These are phyloP conservation scores for Rhinichthys osculus DNA, from an alignment of 2,797 vertebrate species.

Conservation along the genomic window DNA sequence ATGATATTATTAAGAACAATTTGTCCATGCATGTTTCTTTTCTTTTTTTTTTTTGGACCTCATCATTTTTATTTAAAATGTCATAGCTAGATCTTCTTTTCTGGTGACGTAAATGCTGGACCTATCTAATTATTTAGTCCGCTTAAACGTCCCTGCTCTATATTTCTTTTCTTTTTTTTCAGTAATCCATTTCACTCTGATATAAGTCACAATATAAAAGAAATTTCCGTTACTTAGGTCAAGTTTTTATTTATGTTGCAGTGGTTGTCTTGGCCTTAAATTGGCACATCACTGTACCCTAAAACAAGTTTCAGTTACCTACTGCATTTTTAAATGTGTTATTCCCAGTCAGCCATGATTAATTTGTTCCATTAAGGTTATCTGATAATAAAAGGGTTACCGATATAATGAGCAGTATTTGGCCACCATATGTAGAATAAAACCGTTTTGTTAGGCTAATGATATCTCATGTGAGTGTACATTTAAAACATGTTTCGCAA, in stretches of 20 bases:
- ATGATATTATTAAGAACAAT: neutral
- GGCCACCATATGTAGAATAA: conserved; percentile 1
- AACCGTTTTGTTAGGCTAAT: neutral
- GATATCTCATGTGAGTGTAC: neutral
- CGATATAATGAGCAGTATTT: neutral
- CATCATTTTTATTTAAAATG: neutral
- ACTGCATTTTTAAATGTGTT: neutral
- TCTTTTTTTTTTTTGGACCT: neutral
- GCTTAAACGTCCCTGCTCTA: neutral
- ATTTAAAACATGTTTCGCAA: neutral
- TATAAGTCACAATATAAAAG: neutral
- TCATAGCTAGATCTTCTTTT: neutral
- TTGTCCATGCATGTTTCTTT: neutral
- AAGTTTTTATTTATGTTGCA: neutral
- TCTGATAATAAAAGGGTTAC: conserved; percentile 5
- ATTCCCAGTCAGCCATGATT: neutral
- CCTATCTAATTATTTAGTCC: neutral
- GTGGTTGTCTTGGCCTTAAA: neutral
- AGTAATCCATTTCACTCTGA: neutral
- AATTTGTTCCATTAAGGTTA: neutral
- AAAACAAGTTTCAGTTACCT: neutral
- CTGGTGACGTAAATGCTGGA: neutral
- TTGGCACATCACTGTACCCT: neutral
- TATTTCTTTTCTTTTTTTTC: neutral
- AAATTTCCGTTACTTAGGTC: neutral